These are phyloP conservation scores for Ferdinandea cuprea DNA, from an alignment of 2,888 invertebrate genomes.

Conservation along the genomic window DNA sequence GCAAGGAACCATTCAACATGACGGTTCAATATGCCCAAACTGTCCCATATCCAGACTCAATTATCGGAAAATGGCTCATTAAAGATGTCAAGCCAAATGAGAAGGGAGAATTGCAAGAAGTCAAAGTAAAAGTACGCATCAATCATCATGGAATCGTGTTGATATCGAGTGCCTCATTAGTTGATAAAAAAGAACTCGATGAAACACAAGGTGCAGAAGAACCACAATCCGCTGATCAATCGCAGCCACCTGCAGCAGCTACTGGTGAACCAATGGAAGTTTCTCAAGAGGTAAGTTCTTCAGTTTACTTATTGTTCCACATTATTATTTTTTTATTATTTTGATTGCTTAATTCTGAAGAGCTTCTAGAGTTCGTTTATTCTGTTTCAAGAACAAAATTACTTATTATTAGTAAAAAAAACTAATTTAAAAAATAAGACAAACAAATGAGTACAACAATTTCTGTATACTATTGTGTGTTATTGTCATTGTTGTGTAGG, in stretches of 20 bases:
- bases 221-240: conserved; percentile 74
- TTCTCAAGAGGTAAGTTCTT: conserved; percentile 84
- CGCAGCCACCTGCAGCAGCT: conserved; percentile 77
- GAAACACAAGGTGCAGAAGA: conserved; percentile 77
- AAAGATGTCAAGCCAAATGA: conserved; percentile 93
- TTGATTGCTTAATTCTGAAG: conserved; percentile 73
- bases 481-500: conserved; percentile 79
- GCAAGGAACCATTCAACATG: conserved; percentile 93
- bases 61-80: conserved; percentile 92
- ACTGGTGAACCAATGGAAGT: conserved; percentile 83
- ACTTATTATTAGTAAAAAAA: conserved; percentile 39
- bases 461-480: conserved; percentile 65
- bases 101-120: conserved; percentile 96
- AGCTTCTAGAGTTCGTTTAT: conserved; percentile 76
- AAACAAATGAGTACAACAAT: conserved; percentile 58
- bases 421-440: conserved; percentile 55
- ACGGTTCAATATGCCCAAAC: conserved; percentile 91
- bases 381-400: conserved; percentile 32
- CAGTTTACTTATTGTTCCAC: conserved; percentile 49
- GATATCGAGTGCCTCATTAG: conserved; percentile 92
- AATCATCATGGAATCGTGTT: conserved; percentile 96
- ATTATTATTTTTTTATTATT: conserved; percentile 60
- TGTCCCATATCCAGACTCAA: conserved; percentile 90
- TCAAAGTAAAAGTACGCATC: conserved; percentile 97
- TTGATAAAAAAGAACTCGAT: conserved; percentile 88